These are phyloP conservation scores for Channa striata DNA, from an alignment of 2,797 vertebrate genomes.

Conservation along the genomic window DNA sequence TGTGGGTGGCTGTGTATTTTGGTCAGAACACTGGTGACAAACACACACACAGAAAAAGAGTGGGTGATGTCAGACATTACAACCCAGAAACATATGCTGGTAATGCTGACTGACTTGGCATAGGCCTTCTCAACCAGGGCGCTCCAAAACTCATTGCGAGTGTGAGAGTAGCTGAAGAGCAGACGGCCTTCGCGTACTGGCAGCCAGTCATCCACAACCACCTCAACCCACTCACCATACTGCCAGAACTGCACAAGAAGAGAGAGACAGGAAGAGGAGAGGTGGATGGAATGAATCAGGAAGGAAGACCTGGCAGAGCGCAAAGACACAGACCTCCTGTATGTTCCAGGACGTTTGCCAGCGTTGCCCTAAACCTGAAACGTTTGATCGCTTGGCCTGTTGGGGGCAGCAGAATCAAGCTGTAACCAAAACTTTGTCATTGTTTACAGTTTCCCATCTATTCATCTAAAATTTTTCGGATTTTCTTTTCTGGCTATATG, in stretches of 20 bases:
- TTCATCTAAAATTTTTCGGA: neutral
- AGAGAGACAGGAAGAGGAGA: slow-evolving; percentile 18
- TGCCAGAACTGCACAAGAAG: slow-evolving; percentile 85
- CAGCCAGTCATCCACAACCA: slow-evolving; percentile 88
- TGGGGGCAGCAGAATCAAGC: slow-evolving; percentile 15
- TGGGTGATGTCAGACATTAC: slow-evolving; percentile 71
- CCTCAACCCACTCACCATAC: slow-evolving; percentile 90
- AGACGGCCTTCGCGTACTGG: slow-evolving; percentile 84
- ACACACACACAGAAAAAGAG: slow-evolving; percentile 27
- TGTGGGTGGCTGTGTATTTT: slow-evolving; percentile 6
- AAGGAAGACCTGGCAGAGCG: slow-evolving; percentile 8
- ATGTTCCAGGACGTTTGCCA: neutral
- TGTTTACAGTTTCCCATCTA: neutral
- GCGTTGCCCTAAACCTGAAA: neutral
- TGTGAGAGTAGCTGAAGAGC: slow-evolving; percentile 87
- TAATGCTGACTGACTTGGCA: slow-evolving; percentile 85
- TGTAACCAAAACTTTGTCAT: neutral
- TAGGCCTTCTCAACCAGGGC: slow-evolving; percentile 90
- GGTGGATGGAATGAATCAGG: slow-evolving; percentile 35
- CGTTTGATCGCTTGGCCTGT: neutral
- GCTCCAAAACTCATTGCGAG: slow-evolving; percentile 86
- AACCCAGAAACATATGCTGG: slow-evolving; percentile 77
- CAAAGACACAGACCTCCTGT: neutral
- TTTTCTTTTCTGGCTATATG: too few relatives aligned
- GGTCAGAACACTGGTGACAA: slow-evolving; percentile 11